Evolutionary conservation across 2,113 vertebrate species (phyloP), one percentile per base, ranked within the genome.

Genomic region (Edolisoma coerulescens): DNA sequence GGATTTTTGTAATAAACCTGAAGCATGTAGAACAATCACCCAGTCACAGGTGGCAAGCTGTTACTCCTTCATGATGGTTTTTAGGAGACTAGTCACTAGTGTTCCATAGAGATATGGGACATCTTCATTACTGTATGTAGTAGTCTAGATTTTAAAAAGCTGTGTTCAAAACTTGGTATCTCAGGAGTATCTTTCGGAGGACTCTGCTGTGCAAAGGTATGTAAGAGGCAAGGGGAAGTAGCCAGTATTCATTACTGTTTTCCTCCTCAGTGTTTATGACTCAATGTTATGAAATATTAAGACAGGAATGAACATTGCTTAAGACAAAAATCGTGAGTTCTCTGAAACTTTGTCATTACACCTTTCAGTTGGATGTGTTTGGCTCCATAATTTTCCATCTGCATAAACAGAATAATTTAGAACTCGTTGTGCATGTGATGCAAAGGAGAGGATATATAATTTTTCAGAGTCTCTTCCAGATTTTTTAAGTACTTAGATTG

Each of bases 1-100:
- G 12, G 68, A 81, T 94, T 97, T 97, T 63, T 92, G 4, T 95
- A 97, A 89, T 93, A 89, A 95, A 93, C 81, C 85, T 95, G 90
- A 94, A 96, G 68, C 79, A 70, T 18, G 14, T 79, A 82, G 89
- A 85, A 20, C 28, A 83, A 63, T 57, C 50, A n/a, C 10, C 6
- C 19, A 33, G 4, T 77, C 81, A 94, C 74, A 96, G 60, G 47
- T 85, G 76, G 59, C 92, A 90, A 89, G 32, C 65, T 95, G 69
- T 63, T 96, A 87, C 39, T 68, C 84, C 57, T 76, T 16, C 49
- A 24, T 86, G 32, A 56, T 84, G 47, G 30, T 91, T 97, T 93
- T 92, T 80, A 52, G 30, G 28, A 77, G 5, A 50, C 17, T n/a
- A 41, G 11, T 60, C 21, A 10, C 28, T 90, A 19, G 28, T 84